Evolutionary conservation across 2,888 invertebrate species (phyloP).

Genomic region (Polyploca ridens): DNA sequence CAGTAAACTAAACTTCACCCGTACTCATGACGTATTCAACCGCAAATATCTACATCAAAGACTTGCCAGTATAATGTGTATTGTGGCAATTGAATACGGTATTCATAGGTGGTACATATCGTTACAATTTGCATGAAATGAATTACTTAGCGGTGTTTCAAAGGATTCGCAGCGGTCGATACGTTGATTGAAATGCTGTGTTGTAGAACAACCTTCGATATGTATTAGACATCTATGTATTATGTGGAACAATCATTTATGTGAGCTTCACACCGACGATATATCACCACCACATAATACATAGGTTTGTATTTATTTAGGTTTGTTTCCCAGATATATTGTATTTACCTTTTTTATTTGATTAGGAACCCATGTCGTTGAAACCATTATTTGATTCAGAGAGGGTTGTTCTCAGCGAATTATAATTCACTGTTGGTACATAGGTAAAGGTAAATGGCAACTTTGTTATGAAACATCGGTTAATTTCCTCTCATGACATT

Average conservation of each 20-base stretch:
- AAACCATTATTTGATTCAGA: neutral
- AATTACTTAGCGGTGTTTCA: conserved; percentile 48
- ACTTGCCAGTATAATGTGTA: conserved; percentile 36
- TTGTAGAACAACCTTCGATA: conserved; percentile 1
- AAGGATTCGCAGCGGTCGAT: conserved; percentile 34
- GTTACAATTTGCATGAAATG: conserved; percentile 47
- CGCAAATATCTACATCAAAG: conserved; percentile 39
- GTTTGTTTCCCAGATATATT: neutral
- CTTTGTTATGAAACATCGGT: neutral
- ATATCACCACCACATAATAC: neutral
- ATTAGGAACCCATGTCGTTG: neutral
- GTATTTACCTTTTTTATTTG: neutral
- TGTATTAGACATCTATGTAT: neutral
- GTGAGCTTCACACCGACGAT: neutral
- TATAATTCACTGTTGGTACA: neutral
- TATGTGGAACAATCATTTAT: neutral
- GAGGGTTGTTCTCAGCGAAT: neutral
- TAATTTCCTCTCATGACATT: neutral
- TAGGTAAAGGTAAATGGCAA: no score
- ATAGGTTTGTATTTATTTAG: neutral
- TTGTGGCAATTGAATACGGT: conserved; percentile 44
- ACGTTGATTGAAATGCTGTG: conserved; percentile 24
- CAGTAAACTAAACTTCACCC: conserved; percentile 19
- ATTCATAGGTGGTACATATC: conserved; percentile 37
- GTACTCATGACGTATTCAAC: conserved; percentile 40